A percentile compares a stretch with the other conserved stretches of the same genome.
phyloP scores from a whole-genome alignment of 2,797 vertebrate species.

The Chiloscyllium punctatum region DNA sequence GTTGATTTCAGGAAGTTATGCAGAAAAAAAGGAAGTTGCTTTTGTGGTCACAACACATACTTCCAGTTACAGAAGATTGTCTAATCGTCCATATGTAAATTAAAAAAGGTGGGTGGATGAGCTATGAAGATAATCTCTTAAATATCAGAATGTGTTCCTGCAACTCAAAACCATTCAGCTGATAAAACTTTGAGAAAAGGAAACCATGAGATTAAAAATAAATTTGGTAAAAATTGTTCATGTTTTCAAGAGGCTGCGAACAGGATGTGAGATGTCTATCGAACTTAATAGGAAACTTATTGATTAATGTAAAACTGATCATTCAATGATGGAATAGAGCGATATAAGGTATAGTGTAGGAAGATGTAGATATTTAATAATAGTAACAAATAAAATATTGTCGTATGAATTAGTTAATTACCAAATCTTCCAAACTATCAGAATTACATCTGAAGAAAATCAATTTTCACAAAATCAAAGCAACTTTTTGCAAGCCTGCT shows the following conservation, averaged over 20 bases:
- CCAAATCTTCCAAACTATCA: conserved; percentile 8
- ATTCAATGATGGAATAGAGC: neutral
- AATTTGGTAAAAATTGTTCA: neutral
- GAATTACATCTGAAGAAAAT: neutral
- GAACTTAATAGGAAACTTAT: neutral
- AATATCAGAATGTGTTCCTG: neutral
- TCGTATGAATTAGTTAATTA: neutral
- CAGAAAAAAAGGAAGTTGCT: neutral
- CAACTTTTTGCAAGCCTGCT: neutral
- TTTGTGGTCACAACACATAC: neutral
- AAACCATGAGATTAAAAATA: neutral
- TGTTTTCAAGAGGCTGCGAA: neutral
- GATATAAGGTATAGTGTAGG: neutral
- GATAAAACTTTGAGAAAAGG: neutral
- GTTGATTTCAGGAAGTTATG: conserved; percentile 17
- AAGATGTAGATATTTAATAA: neutral
- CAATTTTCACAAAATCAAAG: neutral
- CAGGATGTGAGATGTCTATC: neutral
- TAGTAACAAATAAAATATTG: neutral
- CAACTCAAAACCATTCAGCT: neutral
- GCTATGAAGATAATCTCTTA: neutral
- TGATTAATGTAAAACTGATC: neutral
- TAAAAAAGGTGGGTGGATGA: neutral
- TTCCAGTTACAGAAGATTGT: neutral
- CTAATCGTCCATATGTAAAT: neutral